Percentiles rank a stretch among this genome's conserved stretches.
Evolutionary conservation across 2,113 vertebrate genomes (phyloP).

Genomic region (Rattus norvegicus): GRCr8 NC_086019.1:167277001-167277500

Average conservation of each 20-base stretch:
- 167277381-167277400: constrained; percentile 53
- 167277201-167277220: constrained; percentile 64
- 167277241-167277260: constrained; percentile 68
- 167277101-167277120: constrained; percentile 63
- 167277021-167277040: constrained; percentile 75
- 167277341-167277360: constrained; percentile 64
- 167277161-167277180: constrained; percentile 55
- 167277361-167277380: constrained; percentile 54
- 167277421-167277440: background rate
- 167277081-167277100: constrained; percentile 76
- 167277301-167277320: constrained; percentile 69
- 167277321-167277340: constrained; percentile 55
- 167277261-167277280: constrained; percentile 72
- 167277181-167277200: constrained; percentile 53
- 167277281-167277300: constrained; percentile 66
- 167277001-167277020: constrained; percentile 48
- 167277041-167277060: constrained; percentile 73
- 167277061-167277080: constrained; percentile 75
- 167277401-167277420: background rate
- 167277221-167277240: constrained; percentile 76
- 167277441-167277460: background rate
- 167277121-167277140: background rate
- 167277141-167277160: constrained; percentile 54
- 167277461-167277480: background rate
- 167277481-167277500: background rate